Evolutionary conservation across 2,113 vertebrate genomes (phyloP), one percentile per base, ranked within the genome.

Genomic region (Salvelinus sp.): DNA sequence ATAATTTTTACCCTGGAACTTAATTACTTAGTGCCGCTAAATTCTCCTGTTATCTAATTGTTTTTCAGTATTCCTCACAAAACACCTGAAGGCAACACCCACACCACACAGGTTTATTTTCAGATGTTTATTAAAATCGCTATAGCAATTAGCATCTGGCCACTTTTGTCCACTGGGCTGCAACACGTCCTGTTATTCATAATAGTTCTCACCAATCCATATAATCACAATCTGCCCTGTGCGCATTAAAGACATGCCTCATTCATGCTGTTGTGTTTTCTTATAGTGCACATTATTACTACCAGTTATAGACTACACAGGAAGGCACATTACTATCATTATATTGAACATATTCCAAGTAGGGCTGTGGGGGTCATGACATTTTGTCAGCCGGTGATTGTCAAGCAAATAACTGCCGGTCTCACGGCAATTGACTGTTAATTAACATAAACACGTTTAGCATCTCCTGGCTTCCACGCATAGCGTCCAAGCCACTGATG

Each of bases 1-100:
- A 65, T 80, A 75, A 69, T 73, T 77, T 74, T 54, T 62, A 44
- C 27, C 33, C 14, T 16, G 12, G 30, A 74, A 62, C 78, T 54
- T 65, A 81, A 76, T 79, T 73, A 14, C 10, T 38, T 67, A 25
- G 60, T 72, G 20, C 44, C 25, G 18, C 16, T 6, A 33, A 50
- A 14, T 22, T 47, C 10, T 23, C 3, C 22, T 5, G 23, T 68
- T 57, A 28, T 54, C 48, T 57, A 25, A 9, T 30, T 3, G 18
- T 6, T 33, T 10, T 18, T 44, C 9, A 44, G 30, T 18, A 33
- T 69, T 69, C 38, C 9, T 44, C 38, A 20, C 67, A 28, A 69
- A 69, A 6, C 33, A 70, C 47, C 69, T 28, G 47, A 13, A 57
- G 69, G 69, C 47, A 50, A 18, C n/a, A 54, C 9, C 9, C 38